Evolutionary conservation across 2,888 invertebrate species (phyloP), one percentile per base, ranked within the genome.

Genomic region (Chrysolina oricalcia): DNA sequence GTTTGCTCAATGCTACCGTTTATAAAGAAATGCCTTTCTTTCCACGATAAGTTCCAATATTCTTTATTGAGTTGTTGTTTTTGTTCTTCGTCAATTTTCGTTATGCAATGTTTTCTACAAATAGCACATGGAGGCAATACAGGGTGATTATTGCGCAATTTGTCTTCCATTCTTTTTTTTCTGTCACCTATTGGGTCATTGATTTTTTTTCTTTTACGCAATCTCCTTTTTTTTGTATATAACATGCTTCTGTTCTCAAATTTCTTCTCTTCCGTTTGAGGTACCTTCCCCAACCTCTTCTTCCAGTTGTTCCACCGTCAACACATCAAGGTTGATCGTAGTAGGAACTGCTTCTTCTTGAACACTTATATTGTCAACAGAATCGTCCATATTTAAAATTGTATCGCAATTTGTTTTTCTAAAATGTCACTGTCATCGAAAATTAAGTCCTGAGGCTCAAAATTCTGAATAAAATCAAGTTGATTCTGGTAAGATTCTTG

Each of bases 1-100:
- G 48, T 68, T 68, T 73, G 73, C 40, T 63, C 69, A 70, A 70
- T 70, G 64, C 70, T 74, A 35, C 17, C 53, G 21, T 74, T 74
- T 50, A 74, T 43, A 69, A 69, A 74, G 41, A 74, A 43, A 53
- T 72, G 66, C 66, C 72, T 50, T 72, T 13, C 72, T 50, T 72
- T 13, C 67, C 72, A 72, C 27, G 35, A 62, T 50, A 69, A 63
- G 27, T 73, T 69, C 68, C 68, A 73, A 50, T 73, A 63, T 68
- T 73, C 73, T 68, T 11, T 41, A 62, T 73, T 73, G 19, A 73
- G 43, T 46, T 73, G 59, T 62, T 73, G 68, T 68, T 63, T 68
- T 63, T 62, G 68, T 62, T 69, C 62, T 48, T 73, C 41, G 13
- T 68, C 63, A 62, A 69, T 68, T 21, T 73, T 69, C 46, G 23